Evolutionary conservation across 2,113 vertebrate species (phyloP), one percentile per base, ranked within the genome.

Genomic region (Centrocercus urophasianus): DNA sequence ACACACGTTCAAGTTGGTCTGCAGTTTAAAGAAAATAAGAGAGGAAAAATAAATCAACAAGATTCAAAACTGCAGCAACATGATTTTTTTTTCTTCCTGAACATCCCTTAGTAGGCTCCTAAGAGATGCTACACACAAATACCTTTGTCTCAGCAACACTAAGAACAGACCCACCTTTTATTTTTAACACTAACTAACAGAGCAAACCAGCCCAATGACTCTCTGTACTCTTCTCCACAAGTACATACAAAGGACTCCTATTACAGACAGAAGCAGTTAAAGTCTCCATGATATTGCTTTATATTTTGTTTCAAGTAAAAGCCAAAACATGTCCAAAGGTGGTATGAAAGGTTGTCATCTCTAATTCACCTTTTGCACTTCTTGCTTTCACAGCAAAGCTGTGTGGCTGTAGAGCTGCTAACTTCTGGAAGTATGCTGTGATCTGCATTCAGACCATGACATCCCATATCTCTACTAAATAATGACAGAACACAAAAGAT

Each of bases 1-100:
- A 99, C 91, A 99, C 99, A 7, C 99, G 98, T 92, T 99, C 99
- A 97, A 99, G 98, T 50, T 99, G 99, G 98, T 99, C 99, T 99
- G 95, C 63, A 95, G 86, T 86, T 92, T 19, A 93, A 86, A 73
- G 45, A 69, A 66, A 74, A n/a, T 8, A 52, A 42, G 28, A 19
- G 1, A 9, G 4, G 2, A n/a, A 36, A 27, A 54, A 52, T 89
- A 48, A 96, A 66, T 2, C n/a, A 5, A 8, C 40, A 34, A 85
- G 88, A 94, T 10, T 66, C 17, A 34, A 54, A 70, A 88, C 4
- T 38, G n/a, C 27, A 47, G 45, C 27, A 70, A 11, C 36, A 93
- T 36, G 36, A 32, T 32, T 57, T 20, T n/a, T 19, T 28, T 79
- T 5, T 34, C 77, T 52, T n/a, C 50, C 24, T 76, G 19, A 93